phyloP scores from a whole-genome alignment of 2,888 invertebrate species.

The Patella caerulea region DNA sequence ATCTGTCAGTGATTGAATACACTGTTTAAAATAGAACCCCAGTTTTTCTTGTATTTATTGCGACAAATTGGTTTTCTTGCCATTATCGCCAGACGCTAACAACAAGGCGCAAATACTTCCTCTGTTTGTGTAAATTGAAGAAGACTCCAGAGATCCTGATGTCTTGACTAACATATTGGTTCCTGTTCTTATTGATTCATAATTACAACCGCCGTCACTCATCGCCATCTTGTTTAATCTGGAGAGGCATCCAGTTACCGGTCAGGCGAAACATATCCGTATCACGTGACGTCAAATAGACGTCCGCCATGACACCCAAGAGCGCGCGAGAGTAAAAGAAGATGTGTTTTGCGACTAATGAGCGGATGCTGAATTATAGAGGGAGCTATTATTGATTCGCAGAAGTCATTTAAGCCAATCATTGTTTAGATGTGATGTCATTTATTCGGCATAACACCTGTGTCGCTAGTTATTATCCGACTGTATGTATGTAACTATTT shows the following conservation, averaged over 20 bases:
- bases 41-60: background rate
- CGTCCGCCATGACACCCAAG: constrained; percentile 9
- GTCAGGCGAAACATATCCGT: constrained; percentile 12
- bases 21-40: too few relatives aligned
- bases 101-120: constrained; percentile 7
- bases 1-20: too few relatives aligned
- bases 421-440: background rate
- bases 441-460: background rate
- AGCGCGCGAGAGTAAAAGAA: background rate
- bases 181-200: constrained; percentile 2
- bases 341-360: constrained; percentile 8
- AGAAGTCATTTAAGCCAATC: background rate
- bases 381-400: background rate
- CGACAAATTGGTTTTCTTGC: background rate
- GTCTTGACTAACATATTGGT: constrained; percentile 9
- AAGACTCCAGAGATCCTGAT: background rate
- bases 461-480: background rate
- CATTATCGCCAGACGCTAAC: background rate
- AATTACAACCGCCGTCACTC: constrained; percentile 7
- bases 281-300: constrained; percentile 9
- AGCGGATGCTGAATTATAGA: background rate
- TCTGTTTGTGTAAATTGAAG: constrained; percentile 10
- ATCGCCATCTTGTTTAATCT: constrained; percentile 10
- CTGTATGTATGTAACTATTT: too few relatives aligned
- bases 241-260: constrained; percentile 13